Evolutionary conservation across 1,140 invertebrate species (phyloP), one percentile per base, ranked within the genome.

Genomic region (Drusus annulatus): DNA sequence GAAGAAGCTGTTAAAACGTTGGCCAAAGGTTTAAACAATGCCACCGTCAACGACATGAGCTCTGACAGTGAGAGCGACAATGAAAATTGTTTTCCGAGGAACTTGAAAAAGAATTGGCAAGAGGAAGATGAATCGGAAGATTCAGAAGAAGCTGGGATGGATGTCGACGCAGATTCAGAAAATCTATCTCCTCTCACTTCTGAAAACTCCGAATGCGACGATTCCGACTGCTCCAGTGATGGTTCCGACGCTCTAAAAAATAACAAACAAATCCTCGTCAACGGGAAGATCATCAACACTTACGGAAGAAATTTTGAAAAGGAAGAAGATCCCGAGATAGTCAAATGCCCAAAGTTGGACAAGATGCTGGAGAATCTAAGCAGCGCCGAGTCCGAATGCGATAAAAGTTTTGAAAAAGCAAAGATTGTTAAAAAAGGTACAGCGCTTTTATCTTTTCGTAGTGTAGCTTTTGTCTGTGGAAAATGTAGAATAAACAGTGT

Each of bases 201-300:
- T 28, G 69, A 75, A 45, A 58, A 80, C 10, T 60, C 54, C 7
- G 78, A 80, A 31, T 62, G 68, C 21, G 52, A 25, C 25, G 60
- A 79, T 79, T 60, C 77, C 10, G 71, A 76, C 8, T 79, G 71
- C 54, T 74, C 74, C 56, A 16, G 45, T 50, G 23, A 60, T 23
- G 13, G 36, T 45, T 71, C 77, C 10, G 52, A 79, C 1, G 65
- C 31, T 36, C 23, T 15, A 74, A 54, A 31, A 15, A 17, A 45
- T 68, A 83, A 83, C 31, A 63, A 80, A 74, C 74, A 74, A 50
- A 81, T 81, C 28, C 56, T 81, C 45, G 82, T 83, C 7, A 83
- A 83, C 51, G 80, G 82, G 31, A 83, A 83, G 76, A 73, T 71
- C 25, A 78, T 83, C 15, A 83, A 83, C 78, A 81, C 82, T 21